Evolutionary conservation across 2,113 vertebrate species (phyloP).

Genomic region (Acrocephalus kingi): DNA sequence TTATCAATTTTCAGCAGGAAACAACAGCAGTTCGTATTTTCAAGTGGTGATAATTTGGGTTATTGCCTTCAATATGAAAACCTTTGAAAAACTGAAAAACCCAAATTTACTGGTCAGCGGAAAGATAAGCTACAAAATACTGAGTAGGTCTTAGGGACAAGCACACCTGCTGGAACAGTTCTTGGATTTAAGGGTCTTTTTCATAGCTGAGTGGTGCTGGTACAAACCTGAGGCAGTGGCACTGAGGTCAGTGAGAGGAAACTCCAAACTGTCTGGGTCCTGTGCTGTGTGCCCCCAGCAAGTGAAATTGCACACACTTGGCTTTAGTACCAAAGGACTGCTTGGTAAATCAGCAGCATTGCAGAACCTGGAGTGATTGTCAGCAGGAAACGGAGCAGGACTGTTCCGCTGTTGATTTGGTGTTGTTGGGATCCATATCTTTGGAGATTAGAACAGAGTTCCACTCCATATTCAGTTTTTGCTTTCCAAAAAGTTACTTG

Average conservation of each 20-base stretch:
- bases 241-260: not conserved
- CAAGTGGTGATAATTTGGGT: not conserved
- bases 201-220: not conserved
- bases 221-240: not conserved
- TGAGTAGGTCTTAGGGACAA: not conserved
- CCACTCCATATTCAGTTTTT: not conserved
- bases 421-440: fast-evolving
- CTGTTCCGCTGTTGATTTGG: not conserved
- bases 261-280: fast-evolving
- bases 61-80: not conserved
- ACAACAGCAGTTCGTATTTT: not conserved
- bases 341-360: not conserved
- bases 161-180: not conserved
- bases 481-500: not conserved
- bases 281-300: too few species aligned
- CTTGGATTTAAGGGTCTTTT: not conserved
- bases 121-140: not conserved
- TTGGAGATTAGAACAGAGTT: not conserved
- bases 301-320: not conserved
- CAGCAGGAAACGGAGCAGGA: not conserved
- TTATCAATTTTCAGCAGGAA: not conserved
- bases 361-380: not conserved
- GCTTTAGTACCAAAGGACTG: not conserved
- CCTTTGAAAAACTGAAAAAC: not conserved
- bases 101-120: not conserved